A percentile compares a stretch with the other conserved stretches of the same genome.
Evolutionary conservation across 1,140 invertebrate species (phyloP).

Genomic region (Sycophila sp.): DNA sequence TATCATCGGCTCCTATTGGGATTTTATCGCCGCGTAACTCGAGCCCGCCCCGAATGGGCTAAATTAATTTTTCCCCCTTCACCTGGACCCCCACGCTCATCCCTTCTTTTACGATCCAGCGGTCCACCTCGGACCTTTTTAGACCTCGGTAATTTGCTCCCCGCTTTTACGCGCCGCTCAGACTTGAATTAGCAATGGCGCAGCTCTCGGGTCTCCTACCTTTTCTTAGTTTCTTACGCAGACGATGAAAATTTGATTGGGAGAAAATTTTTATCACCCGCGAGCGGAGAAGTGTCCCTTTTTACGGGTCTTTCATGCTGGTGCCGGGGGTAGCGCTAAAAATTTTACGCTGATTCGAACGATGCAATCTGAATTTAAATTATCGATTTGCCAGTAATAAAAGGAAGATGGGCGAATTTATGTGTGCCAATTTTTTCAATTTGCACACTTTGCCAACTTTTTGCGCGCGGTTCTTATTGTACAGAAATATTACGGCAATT

Average conservation of each 20-base stretch:
- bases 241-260: neutral
- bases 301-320: too few relatives aligned
- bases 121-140: too few relatives aligned
- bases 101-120: neutral
- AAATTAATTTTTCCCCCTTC: conserved; percentile 16
- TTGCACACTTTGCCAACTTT: too few relatives aligned
- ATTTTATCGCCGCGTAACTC: neutral
- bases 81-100: neutral
- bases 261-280: neutral
- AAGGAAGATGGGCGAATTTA: too few relatives aligned
- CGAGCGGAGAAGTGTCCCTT: neutral
- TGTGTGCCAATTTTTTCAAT: too few relatives aligned
- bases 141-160: neutral
- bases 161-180: neutral
- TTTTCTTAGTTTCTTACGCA: neutral
- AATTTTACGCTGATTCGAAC: conserved; percentile 6
- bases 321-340: neutral
- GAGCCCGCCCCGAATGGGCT: neutral
- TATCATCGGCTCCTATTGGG: conserved; percentile 10
- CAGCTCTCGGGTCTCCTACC: neutral
- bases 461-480: too few relatives aligned
- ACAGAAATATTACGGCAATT: too few relatives aligned
- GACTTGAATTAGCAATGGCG: neutral
- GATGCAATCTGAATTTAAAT: too few relatives aligned
- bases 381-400: too few relatives aligned